Conservation (phyloP, 1,140 invertebrate genomes). For the Andricus grossulariae region DNA sequence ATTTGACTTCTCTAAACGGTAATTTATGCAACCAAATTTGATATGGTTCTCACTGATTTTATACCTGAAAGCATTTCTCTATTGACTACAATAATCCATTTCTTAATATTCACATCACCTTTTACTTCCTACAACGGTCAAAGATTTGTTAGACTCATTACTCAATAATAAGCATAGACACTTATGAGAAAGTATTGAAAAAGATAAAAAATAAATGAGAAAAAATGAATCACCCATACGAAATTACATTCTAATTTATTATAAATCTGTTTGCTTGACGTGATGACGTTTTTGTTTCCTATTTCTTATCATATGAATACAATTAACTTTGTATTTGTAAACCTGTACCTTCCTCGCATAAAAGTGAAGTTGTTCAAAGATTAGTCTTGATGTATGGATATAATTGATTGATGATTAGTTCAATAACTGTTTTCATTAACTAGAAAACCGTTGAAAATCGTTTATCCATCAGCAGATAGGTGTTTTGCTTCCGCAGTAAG, state of each 20-base stretch:
- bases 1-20: background rate
- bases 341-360: background rate
- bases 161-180: background rate
- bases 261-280: background rate
- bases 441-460: slow-evolving; percentile 15
- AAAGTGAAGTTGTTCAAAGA: background rate
- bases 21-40: slow-evolving; percentile 15
- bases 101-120: slow-evolving; percentile 12
- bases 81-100: slow-evolving; percentile 5
- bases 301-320: background rate
- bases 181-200: background rate
- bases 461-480: background rate
- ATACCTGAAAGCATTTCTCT: background rate
- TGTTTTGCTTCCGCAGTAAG: slow-evolving; percentile 1
- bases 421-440: slow-evolving; percentile 13
- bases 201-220: too few species aligned
- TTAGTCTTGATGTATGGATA: background rate
- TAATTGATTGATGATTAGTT: slow-evolving; percentile 12
- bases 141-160: background rate
- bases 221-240: too few species aligned
- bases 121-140: slow-evolving; percentile 3
- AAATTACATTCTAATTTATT: too few species aligned
- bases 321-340: background rate
- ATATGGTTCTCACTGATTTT: background rate
- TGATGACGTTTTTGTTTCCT: background rate